Conservation (phyloP, 2,797 vertebrate genomes). For the Phoeniculus purpureus region DNA sequence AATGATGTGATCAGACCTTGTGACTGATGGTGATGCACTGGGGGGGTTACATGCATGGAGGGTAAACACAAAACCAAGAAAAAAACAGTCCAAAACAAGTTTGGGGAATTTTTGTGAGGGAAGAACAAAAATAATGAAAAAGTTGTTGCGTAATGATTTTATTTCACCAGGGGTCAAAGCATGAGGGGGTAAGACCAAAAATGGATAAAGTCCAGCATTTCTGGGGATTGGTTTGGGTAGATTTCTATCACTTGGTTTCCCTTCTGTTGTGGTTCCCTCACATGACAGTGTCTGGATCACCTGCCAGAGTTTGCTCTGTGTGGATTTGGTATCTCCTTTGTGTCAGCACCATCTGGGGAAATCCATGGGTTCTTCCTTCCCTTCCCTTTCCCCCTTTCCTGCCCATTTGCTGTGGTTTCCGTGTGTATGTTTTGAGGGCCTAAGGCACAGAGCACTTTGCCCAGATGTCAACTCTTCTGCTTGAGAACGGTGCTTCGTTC, state of each 20-base stretch:
- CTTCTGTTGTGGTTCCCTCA: slow-evolving; percentile 35
- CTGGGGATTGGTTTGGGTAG: neutral
- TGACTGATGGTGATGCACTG: neutral
- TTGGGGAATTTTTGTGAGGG: neutral
- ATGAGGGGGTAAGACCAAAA: neutral
- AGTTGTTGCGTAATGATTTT: neutral
- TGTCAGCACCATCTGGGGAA: neutral
- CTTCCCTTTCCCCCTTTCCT: neutral
- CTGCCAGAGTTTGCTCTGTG: neutral
- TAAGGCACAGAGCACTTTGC: slow-evolving; percentile 46
- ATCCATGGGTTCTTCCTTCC: neutral
- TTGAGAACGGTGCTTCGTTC: neutral
- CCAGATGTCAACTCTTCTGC: slow-evolving; percentile 7
- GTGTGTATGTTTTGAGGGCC: slow-evolving; percentile 32
- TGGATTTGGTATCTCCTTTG: slow-evolving; percentile 15
- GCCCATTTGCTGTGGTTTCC: slow-evolving; percentile 37
- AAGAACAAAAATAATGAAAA: neutral
- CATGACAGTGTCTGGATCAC: slow-evolving; percentile 13
- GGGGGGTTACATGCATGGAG: slow-evolving; percentile 11
- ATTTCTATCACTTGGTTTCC: slow-evolving; percentile 8
- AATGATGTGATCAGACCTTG: slow-evolving; percentile 10
- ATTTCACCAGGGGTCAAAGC: slow-evolving; percentile 1
- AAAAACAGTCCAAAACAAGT: neutral
- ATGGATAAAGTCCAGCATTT: neutral
- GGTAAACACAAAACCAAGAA: neutral